Evolutionary conservation across 2,888 invertebrate species (phyloP).

Genomic region (Merodon equestris): DNA sequence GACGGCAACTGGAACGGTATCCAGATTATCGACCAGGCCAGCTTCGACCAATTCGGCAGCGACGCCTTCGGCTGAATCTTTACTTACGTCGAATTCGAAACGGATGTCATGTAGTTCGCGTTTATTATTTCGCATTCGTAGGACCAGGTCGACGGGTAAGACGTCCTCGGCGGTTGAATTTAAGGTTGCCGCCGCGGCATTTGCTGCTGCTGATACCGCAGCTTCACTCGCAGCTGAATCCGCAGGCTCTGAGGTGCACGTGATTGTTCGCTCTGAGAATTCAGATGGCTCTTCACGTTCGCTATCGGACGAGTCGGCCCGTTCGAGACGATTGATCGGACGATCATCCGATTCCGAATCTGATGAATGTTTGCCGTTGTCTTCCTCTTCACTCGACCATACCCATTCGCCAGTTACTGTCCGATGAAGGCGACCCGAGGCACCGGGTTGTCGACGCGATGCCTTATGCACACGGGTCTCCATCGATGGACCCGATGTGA

Average conservation of each 20-base stretch:
- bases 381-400: slow-evolving; percentile 97
- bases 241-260: slow-evolving; percentile 76
- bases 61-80: slow-evolving; percentile 94
- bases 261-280: slow-evolving; percentile 79
- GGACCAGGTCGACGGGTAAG: slow-evolving; percentile 86
- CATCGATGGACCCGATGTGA: slow-evolving; percentile 91
- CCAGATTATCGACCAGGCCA: slow-evolving; percentile 94
- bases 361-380: slow-evolving; percentile 81
- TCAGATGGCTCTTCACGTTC: slow-evolving; percentile 80
- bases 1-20: slow-evolving; percentile 93
- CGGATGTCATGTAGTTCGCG: slow-evolving; percentile 97
- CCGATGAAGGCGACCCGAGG: slow-evolving; percentile 91
- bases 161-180: slow-evolving; percentile 77
- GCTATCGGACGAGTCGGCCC: slow-evolving; percentile 82
- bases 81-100: slow-evolving; percentile 95
- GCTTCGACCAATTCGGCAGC: slow-evolving; percentile 96
- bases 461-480: slow-evolving; percentile 95
- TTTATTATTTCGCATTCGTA: slow-evolving; percentile 93
- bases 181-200: slow-evolving; percentile 58
- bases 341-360: slow-evolving; percentile 81
- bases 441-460: slow-evolving; percentile 89
- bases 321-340: slow-evolving; percentile 82
- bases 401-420: slow-evolving; percentile 99
- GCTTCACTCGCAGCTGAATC: slow-evolving; percentile 71
- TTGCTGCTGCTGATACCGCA: slow-evolving; percentile 50